Conservation (phyloP, 2,113 vertebrate genomes). For the Eclectus roratus region DNA sequence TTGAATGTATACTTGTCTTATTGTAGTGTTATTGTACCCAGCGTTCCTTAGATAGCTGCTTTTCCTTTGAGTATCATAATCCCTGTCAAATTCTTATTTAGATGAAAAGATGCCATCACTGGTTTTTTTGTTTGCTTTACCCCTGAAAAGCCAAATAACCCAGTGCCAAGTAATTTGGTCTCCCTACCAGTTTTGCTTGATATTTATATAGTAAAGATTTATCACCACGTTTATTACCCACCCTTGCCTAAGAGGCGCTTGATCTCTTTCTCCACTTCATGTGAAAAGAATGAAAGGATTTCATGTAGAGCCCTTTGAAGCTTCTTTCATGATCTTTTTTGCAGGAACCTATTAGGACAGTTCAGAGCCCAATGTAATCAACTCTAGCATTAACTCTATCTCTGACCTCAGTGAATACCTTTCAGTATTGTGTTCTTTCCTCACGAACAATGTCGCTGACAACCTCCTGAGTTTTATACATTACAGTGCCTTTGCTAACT, state of each 20-base stretch:
- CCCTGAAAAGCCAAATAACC: background rate
- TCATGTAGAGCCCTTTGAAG: background rate
- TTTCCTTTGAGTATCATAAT: background rate
- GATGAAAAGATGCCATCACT: background rate
- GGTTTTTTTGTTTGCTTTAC: background rate
- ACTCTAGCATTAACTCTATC: background rate
- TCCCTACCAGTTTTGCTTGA: background rate
- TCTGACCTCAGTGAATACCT: background rate
- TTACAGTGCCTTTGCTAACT: background rate
- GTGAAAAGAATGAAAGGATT: background rate
- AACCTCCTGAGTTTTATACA: background rate
- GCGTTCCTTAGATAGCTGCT: background rate
- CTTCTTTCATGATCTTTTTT: background rate
- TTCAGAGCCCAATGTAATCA: background rate
- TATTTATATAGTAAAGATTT: background rate
- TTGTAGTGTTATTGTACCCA: background rate
- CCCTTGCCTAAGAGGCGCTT: background rate
- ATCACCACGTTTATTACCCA: background rate
- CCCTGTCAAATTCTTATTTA: background rate
- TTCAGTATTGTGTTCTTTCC: background rate
- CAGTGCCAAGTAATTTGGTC: background rate
- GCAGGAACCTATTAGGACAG: background rate
- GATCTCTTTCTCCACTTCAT: background rate
- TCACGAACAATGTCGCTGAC: background rate
- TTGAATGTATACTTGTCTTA: background rate